phyloP scores from a whole-genome alignment of 2,888 invertebrate genomes.

The Eupithecia tripunctaria region DNA sequence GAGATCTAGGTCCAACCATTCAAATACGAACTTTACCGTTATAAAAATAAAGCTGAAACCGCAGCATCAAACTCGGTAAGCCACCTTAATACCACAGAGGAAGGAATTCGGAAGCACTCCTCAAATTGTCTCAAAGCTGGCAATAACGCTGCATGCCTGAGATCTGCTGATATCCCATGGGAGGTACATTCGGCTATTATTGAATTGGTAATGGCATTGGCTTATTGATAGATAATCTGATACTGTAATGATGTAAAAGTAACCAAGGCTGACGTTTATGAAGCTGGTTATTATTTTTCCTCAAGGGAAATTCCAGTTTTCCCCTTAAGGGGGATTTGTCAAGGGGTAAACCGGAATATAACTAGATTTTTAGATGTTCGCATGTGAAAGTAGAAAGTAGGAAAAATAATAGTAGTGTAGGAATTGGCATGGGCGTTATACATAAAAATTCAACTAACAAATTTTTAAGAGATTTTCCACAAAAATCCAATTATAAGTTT shows the following conservation, averaged over 20 bases:
- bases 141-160: neutral
- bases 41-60: neutral
- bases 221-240: neutral
- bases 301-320: no score
- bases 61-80: neutral
- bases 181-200: neutral
- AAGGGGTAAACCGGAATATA: no score
- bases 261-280: no score
- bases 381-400: no score
- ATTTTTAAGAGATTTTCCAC: no score
- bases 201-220: neutral
- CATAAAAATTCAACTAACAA: neutral
- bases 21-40: neutral
- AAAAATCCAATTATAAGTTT: no score
- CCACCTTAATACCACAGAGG: neutral
- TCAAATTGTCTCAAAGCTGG: conserved; percentile 10
- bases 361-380: no score
- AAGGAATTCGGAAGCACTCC: conserved; percentile 8
- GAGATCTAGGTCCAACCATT: neutral
- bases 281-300: no score
- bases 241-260: neutral
- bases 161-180: neutral
- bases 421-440: no score
- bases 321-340: no score
- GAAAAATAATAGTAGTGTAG: no score